Base-by-base conservation (phyloP, 37 sponge, comb jelly and placozoan genomes). In the Chondrosia reniformis region DNA sequence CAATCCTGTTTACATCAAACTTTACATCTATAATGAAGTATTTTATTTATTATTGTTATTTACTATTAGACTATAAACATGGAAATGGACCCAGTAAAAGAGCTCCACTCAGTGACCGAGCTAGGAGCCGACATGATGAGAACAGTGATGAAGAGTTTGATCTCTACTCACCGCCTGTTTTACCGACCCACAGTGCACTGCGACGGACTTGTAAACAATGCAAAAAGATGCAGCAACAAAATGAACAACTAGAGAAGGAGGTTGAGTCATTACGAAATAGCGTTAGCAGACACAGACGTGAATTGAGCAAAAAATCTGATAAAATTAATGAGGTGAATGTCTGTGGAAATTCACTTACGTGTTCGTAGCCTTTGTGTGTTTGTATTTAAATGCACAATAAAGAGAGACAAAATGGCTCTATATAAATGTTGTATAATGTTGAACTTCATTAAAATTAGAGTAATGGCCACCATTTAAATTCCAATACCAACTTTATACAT, bases 61-160 rank as follows among this genome's bases (percentile, higher is more conserved):
- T n/a, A n/a, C n/a, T n/a, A n/a, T n/a, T n/a, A n/a, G n/a, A n/a
- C n/a, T n/a, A n/a, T n/a, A n/a, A n/a, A n/a, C n/a, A n/a, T n/a
- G n/a, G n/a, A n/a, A n/a, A n/a, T n/a, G n/a, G n/a, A n/a, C n/a
- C n/a, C n/a, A n/a, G n/a, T n/a, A n/a, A n/a, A n/a, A n/a, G n/a
- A n/a, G n/a, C n/a, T n/a, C n/a, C n/a, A n/a, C n/a, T n/a, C 43
- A 69, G 72, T 69, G 72, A 36, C 5, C 44, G 72, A 21, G 41
- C 43, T 40, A 41, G n/a, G 44, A 69, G 72, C 22, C 72, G 72
- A 30, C 72, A 69, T 69, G 72, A 69, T 22, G 42, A 69, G 10
- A 69, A 39, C 44, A 39, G 41, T 38, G 72, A 69, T 2, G 72
- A 69, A 7, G 72, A 69, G 8, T 69, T 69, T 38, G 52, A 15